A percentile compares a stretch with the other conserved stretches of the same genome.
Evolutionary conservation across 2,113 vertebrate genomes (phyloP).

Genomic region (Marmota flaviventris): DNA sequence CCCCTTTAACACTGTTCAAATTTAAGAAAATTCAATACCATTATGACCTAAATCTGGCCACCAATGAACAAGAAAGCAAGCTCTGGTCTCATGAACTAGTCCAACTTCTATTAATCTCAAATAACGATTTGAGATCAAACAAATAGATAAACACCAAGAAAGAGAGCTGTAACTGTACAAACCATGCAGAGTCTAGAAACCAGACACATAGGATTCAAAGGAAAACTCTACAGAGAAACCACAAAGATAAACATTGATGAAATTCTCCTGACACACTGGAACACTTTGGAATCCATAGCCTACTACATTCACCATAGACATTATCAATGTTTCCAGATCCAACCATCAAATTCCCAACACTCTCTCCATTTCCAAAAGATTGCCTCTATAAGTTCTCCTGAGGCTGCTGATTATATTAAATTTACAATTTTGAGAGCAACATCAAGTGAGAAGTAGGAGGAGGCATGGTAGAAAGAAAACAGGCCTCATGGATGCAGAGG

Average conservation of each 20-base stretch:
- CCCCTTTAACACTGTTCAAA: constrained; percentile 51
- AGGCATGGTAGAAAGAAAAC: neutral
- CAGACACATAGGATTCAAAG: neutral
- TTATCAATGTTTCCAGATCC: constrained; percentile 25
- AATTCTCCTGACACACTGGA: constrained; percentile 28
- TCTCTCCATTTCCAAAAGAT: neutral
- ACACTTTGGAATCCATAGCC: constrained; percentile 17
- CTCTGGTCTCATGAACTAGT: neutral
- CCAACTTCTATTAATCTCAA: constrained; percentile 61
- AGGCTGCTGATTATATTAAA: constrained; percentile 31
- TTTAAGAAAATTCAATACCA: constrained; percentile 62
- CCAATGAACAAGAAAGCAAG: constrained; percentile 53
- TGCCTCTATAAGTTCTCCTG: neutral
- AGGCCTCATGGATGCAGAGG: neutral
- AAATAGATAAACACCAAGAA: constrained; percentile 66
- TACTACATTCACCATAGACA: neutral
- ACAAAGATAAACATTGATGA: constrained; percentile 45
- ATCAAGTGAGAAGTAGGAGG: neutral
- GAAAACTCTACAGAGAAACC: constrained; percentile 38
- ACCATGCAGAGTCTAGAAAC: constrained; percentile 46
- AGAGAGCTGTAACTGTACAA: constrained; percentile 53
- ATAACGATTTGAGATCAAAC: constrained; percentile 58
- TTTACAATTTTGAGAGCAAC: neutral
- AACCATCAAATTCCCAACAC: constrained; percentile 35
- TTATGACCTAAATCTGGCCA: constrained; percentile 20